A percentile compares a stretch with the other conserved stretches of the same genome.
Conservation (phyloP, 2,797 vertebrate species). For the Myiothlypis coronata region DNA sequence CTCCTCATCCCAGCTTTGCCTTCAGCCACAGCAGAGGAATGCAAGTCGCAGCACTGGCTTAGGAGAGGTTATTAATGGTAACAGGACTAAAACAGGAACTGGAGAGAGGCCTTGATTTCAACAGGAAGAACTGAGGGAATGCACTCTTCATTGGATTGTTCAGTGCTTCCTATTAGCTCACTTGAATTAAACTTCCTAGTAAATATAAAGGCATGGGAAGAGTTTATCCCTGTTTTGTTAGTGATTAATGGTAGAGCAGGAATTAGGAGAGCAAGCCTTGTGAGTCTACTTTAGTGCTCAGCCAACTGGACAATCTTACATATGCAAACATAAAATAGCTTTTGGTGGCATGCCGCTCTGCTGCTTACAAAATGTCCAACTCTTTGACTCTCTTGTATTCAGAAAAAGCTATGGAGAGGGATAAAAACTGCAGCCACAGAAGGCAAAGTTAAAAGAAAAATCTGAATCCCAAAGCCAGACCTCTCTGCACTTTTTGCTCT, state of each 20-base stretch:
- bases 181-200: neutral
- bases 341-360: neutral
- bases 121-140: slow-evolving; percentile 40
- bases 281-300: neutral
- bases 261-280: neutral
- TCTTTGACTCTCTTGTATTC: neutral
- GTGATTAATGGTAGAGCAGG: neutral
- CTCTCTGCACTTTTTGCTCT: neutral
- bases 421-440: neutral
- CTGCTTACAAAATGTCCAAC: neutral
- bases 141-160: slow-evolving; percentile 24
- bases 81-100: slow-evolving; percentile 31
- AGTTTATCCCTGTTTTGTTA: neutral
- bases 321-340: neutral
- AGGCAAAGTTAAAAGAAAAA: neutral
- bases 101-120: slow-evolving; percentile 33
- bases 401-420: neutral
- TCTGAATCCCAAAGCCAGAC: neutral
- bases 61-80: neutral
- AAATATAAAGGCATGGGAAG: neutral
- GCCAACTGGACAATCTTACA: neutral
- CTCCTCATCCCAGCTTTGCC: neutral
- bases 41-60: accelerated
- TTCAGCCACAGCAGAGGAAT: neutral
- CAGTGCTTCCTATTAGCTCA: slow-evolving; percentile 9